Evolutionary conservation across 2,113 vertebrate genomes (phyloP), one percentile per base, ranked within the genome.

Genomic region (Syngnathus floridae): DNA sequence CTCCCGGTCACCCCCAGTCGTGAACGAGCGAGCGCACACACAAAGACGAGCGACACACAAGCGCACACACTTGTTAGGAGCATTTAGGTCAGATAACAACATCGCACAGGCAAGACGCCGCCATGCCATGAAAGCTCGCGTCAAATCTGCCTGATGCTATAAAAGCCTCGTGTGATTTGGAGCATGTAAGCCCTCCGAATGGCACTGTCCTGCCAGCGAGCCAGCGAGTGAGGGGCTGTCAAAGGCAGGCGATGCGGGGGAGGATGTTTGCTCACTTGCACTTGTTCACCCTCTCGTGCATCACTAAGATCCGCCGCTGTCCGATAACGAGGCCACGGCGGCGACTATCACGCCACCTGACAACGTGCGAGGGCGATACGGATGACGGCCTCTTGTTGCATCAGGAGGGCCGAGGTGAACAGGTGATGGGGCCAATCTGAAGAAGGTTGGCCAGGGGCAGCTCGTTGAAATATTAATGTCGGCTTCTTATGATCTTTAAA

Each of bases 11-110:
- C 73, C 79, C 26, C 71, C 66, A 54, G 48, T 68, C 55, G n/a
- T 6, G 59, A 31, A 35, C 59, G 35, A 35, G 26, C 36, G 37
- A 22, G 26, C 52, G 5, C 14, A 22, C 43, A 38, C 55, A 66
- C 51, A 69, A 61, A 64, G 40, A 72, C 64, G 68, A 62, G 1
- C 22, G 22, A 65, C 36, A 75, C 69, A 77, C 70, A 71, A 74
- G 67, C 59, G 67, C 59, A 64, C 8, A 81, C 79, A 88, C 79
- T 88, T 86, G 90, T 91, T 91, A 88, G 87, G 79, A 87, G 89
- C 90, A 88, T 91, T 92, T 90, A 91, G 84, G 85, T 92, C 89
- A 92, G 82, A 86, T 85, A 87, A 87, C 81, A 84, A 74, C 81
- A 77, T 86, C 85, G 88, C 81, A 73, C 82, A 77, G 82, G 82